Conservation (phyloP, 1,140 invertebrate species). For the Belonocnema kinseyi region DNA sequence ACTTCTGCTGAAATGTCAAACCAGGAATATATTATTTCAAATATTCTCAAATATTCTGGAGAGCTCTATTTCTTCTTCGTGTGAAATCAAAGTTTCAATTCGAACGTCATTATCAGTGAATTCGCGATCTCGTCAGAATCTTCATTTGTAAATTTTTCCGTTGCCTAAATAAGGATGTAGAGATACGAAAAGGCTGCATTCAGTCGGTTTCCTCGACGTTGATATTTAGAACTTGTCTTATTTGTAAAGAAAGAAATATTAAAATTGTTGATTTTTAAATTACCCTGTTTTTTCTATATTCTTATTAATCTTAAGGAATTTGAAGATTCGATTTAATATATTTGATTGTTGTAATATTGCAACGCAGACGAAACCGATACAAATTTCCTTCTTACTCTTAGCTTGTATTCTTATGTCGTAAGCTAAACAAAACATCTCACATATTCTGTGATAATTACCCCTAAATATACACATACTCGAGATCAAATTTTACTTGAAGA, state of each 20-base stretch:
- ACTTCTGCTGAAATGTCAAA: no score
- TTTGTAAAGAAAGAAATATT: conserved; percentile 26
- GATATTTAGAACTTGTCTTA: conserved; percentile 6
- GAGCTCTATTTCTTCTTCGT: background rate
- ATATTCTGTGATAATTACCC: conserved; percentile 75
- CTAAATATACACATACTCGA: conserved; percentile 55
- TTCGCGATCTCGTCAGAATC: conserved; percentile 58
- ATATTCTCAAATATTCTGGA: conserved; percentile 12
- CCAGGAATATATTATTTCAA: no score
- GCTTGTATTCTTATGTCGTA: conserved; percentile 71
- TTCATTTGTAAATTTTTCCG: conserved; percentile 65
- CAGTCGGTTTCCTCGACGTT: conserved; percentile 23
- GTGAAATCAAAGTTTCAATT: background rate
- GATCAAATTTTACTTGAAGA: conserved; percentile 41
- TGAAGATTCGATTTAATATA: no score
- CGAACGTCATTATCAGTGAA: conserved; percentile 32
- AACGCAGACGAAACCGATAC: conserved; percentile 36
- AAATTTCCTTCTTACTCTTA: conserved; percentile 69
- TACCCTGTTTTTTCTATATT: background rate
- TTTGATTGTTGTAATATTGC: conserved; percentile 30
- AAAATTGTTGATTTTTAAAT: conserved; percentile 19
- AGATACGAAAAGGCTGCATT: conserved; percentile 46
- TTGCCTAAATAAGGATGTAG: conserved; percentile 60
- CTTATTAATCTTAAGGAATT: no score
- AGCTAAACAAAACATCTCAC: conserved; percentile 73